A percentile compares a stretch with the other conserved stretches of the same genome.
phyloP scores from a whole-genome alignment of 2,888 invertebrate genomes.

The Ectropis crepuscularia region DNA sequence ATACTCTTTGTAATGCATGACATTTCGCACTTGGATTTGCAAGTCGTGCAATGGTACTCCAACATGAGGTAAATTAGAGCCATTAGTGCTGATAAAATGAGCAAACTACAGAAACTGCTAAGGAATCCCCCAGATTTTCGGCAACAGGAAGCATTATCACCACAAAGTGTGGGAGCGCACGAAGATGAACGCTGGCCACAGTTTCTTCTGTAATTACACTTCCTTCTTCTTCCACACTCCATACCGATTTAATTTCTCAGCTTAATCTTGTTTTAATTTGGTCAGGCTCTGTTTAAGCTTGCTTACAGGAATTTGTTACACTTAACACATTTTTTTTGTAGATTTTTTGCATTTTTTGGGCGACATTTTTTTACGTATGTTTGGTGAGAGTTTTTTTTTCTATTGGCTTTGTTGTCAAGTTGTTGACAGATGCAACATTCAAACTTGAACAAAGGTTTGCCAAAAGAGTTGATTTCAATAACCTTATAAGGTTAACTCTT shows the following conservation, averaged over 20 bases:
- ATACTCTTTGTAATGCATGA: slow-evolving; percentile 60
- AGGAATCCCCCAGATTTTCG: slow-evolving; percentile 49
- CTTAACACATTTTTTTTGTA: slow-evolving; percentile 16
- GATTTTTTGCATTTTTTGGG: slow-evolving; percentile 26
- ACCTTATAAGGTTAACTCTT: too few species aligned
- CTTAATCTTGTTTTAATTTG: not conserved
- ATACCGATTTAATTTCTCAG: not conserved
- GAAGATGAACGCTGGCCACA: slow-evolving; percentile 33
- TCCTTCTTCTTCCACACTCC: slow-evolving; percentile 50
- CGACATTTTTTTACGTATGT: slow-evolving; percentile 32
- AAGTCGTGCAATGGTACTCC: slow-evolving; percentile 63
- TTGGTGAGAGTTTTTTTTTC: slow-evolving; percentile 23
- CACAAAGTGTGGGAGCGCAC: slow-evolving; percentile 10
- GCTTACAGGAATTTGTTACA: not conserved
- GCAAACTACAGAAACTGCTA: slow-evolving; percentile 52
- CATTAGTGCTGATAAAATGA: slow-evolving; percentile 60
- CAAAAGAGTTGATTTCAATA: too few species aligned
- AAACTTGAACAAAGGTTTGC: too few species aligned
- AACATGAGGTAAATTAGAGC: slow-evolving; percentile 64
- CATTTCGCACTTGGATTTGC: slow-evolving; percentile 55
- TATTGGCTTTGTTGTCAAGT: slow-evolving; percentile 6
- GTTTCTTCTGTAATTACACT: slow-evolving; percentile 53
- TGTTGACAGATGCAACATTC: too few species aligned
- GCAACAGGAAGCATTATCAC: slow-evolving; percentile 25
- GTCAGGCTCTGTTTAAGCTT: not conserved